A percentile compares a stretch with the other conserved stretches of the same genome.
phyloP scores from a whole-genome alignment of 2,888 invertebrate species.

The Lasius platythorax region DNA sequence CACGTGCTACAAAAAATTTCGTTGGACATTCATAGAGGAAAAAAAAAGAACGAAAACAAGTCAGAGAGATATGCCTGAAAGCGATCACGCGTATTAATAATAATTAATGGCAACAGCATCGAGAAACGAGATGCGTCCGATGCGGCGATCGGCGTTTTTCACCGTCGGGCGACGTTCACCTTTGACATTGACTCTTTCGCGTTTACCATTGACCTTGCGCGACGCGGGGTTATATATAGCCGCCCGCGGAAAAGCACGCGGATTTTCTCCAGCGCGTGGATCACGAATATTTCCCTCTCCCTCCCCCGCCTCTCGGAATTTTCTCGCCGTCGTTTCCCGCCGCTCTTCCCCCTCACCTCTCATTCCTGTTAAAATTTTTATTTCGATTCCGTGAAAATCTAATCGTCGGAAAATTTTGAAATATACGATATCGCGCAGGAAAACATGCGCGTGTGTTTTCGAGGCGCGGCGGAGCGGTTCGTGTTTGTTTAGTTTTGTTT shows the following conservation, averaged over 20 bases:
- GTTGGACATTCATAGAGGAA: not conserved
- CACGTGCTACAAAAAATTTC: not conserved
- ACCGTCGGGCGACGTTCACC: constrained; percentile 52
- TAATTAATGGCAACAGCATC: constrained; percentile 11
- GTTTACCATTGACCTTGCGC: constrained; percentile 73
- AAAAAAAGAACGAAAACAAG: not conserved
- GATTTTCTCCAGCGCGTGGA: not conserved
- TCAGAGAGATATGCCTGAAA: not conserved
- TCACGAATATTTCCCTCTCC: not conserved
- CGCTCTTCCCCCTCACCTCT: no score
- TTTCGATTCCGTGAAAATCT: not conserved
- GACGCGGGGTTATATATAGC: not conserved
- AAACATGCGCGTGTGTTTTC: constrained; percentile 9
- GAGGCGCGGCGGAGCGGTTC: not conserved
- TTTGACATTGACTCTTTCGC: constrained; percentile 68
- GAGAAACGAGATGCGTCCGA: not conserved
- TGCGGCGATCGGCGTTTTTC: constrained; percentile 6
- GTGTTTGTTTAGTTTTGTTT: not conserved
- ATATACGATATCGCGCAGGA: not conserved
- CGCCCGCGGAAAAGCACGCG: not conserved
- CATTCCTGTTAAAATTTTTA: not conserved
- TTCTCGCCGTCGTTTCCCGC: not conserved
- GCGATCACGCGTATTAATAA: not conserved
- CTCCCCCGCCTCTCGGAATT: not conserved
- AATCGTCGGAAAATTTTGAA: not conserved